Evolutionary conservation across 2,113 vertebrate species (phyloP).

Genomic region (Passer domesticus): DNA sequence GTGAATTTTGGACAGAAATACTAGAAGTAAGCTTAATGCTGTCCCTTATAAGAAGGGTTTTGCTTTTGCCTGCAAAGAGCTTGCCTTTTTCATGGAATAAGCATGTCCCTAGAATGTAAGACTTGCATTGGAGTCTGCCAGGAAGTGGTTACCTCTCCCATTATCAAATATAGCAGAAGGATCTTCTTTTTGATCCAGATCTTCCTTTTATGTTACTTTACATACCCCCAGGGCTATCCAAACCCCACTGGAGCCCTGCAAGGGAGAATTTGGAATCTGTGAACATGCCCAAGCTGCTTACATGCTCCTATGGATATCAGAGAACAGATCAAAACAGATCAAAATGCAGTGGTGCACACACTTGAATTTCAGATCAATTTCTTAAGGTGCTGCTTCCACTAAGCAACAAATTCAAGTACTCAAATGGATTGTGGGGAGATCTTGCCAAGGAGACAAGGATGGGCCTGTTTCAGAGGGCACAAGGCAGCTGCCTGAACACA

Average conservation of each 20-base stretch:
- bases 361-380: slow-evolving; percentile 27
- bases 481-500: not conserved
- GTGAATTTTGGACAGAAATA: not conserved
- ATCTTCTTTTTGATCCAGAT: not conserved
- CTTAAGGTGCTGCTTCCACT: slow-evolving; percentile 24
- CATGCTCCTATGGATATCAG: not conserved
- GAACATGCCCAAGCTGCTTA: not conserved
- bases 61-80: not conserved
- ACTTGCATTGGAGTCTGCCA: not conserved
- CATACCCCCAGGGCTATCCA: not conserved
- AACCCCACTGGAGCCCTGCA: not conserved
- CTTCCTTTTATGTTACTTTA: not conserved
- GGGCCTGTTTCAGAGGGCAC: not conserved
- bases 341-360: slow-evolving; percentile 46
- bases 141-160: not conserved
- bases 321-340: slow-evolving; percentile 47
- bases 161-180: not conserved
- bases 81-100: not conserved
- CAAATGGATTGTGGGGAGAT: not conserved
- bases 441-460: not conserved
- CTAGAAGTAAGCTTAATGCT: not conserved
- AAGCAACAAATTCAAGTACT: not conserved
- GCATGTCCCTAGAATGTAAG: not conserved
- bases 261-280: not conserved
- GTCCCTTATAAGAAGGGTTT: not conserved